phyloP scores from a whole-genome alignment of 2,888 invertebrate genomes.

The Aporophyla lueneburgensis region DNA sequence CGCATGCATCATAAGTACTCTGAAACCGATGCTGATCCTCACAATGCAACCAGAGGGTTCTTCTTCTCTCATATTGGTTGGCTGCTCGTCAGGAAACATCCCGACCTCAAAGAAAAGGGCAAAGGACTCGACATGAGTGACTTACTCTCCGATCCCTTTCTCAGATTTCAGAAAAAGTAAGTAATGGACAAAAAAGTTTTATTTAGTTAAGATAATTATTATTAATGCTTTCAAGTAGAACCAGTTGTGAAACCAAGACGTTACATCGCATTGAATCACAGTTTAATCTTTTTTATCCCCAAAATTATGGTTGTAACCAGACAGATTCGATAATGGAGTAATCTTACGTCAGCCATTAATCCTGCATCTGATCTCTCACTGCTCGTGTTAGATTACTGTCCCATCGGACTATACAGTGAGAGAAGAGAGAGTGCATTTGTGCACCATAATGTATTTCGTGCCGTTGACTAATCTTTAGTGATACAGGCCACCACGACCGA shows the following conservation, averaged over 20 bases:
- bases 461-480: neutral
- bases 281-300: too few relatives aligned
- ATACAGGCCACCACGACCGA: neutral
- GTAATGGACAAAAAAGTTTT: constrained; percentile 69
- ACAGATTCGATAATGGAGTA: neutral
- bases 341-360: too few relatives aligned
- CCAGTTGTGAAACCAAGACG: neutral
- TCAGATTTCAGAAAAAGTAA: constrained; percentile 97
- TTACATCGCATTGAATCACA: neutral
- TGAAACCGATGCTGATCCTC: constrained; percentile 98
- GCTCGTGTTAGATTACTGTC: neutral
- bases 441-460: neutral
- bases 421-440: neutral
- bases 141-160: constrained; percentile 94
- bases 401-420: neutral
- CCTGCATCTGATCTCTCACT: neutral
- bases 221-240: neutral
- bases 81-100: constrained; percentile 97
- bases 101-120: constrained; percentile 96
- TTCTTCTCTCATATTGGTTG: constrained; percentile 99
- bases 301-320: neutral
- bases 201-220: neutral
- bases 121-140: constrained; percentile 96
- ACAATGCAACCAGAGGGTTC: constrained; percentile 97
- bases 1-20: constrained; percentile 98